Evolutionary conservation across 2,888 invertebrate species (phyloP).

Genomic region (Oegoconia quadripuncta): DNA sequence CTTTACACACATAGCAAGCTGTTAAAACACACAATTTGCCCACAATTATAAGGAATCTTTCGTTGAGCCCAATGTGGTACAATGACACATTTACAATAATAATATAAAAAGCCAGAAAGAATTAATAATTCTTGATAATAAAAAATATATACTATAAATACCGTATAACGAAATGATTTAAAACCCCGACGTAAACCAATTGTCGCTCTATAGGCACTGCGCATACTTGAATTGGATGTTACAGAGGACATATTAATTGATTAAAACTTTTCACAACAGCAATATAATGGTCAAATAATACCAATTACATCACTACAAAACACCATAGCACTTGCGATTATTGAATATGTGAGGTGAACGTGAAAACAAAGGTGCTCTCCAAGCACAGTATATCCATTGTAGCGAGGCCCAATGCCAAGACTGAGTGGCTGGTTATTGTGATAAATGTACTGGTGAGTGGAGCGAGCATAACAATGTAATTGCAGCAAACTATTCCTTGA

Average conservation of each 20-base stretch:
- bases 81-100: not conserved
- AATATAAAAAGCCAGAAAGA: not conserved
- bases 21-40: too few relatives aligned
- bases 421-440: slow-evolving; percentile 63
- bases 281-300: too few relatives aligned
- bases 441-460: slow-evolving; percentile 63
- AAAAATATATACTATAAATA: slow-evolving; percentile 39
- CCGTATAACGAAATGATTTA: slow-evolving; percentile 73
- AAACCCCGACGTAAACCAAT: slow-evolving; percentile 71
- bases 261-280: too few relatives aligned
- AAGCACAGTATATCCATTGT: slow-evolving; percentile 61
- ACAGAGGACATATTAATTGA: slow-evolving; percentile 67
- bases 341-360: slow-evolving; percentile 27
- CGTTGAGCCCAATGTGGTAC: too few relatives aligned
- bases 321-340: slow-evolving; percentile 34
- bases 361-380: slow-evolving; percentile 30
- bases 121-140: not conserved
- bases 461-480: slow-evolving; percentile 77
- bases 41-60: too few relatives aligned
- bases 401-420: slow-evolving; percentile 58
- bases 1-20: too few relatives aligned
- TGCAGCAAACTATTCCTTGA: slow-evolving; percentile 74
- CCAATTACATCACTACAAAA: slow-evolving; percentile 43
- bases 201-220: slow-evolving; percentile 68
- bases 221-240: slow-evolving; percentile 69